Percentiles rank a stretch among this genome's conserved stretches.
These are phyloP conservation scores for Drosophila paranaensis DNA, from an alignment of 2,888 invertebrate species.

Conservation along the genomic window DNA sequence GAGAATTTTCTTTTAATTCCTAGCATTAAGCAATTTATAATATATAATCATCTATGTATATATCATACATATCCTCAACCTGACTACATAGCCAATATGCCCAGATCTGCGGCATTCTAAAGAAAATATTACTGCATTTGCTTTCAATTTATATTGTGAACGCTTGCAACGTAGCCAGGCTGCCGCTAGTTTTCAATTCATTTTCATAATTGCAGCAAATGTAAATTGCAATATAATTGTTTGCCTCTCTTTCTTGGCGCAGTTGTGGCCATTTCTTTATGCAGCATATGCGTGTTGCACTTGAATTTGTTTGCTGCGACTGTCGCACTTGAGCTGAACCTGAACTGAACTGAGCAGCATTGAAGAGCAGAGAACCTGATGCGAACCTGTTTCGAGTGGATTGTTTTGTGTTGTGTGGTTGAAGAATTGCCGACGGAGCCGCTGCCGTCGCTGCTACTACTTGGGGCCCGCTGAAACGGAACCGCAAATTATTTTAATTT, in stretches of 20 bases:
- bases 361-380: conserved; percentile 25
- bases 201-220: conserved; percentile 81
- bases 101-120: not conserved
- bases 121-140: conserved; percentile 51
- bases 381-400: conserved; percentile 70
- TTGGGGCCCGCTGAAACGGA: conserved; percentile 72
- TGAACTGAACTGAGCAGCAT: conserved; percentile 30
- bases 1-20: too few relatives aligned
- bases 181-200: conserved; percentile 75
- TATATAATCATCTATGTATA: too few relatives aligned
- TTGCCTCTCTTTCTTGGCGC: conserved; percentile 28
- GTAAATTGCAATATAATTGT: conserved; percentile 75
- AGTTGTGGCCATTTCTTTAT: conserved; percentile 54
- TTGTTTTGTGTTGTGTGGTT: conserved; percentile 31
- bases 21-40: too few relatives aligned
- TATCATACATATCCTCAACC: too few relatives aligned
- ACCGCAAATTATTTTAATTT: conserved; percentile 82
- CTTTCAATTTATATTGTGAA: conserved; percentile 67
- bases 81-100: conserved; percentile 17
- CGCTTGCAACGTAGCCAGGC: conserved; percentile 25
- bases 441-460: conserved; percentile 25
- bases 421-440: conserved; percentile 30
- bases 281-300: conserved; percentile 75
- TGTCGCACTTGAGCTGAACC: conserved; percentile 74
- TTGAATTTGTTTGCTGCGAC: conserved; percentile 77